Conservation (phyloP, 2,113 vertebrate genomes). For the Rhinichthys klamathensis region DNA sequence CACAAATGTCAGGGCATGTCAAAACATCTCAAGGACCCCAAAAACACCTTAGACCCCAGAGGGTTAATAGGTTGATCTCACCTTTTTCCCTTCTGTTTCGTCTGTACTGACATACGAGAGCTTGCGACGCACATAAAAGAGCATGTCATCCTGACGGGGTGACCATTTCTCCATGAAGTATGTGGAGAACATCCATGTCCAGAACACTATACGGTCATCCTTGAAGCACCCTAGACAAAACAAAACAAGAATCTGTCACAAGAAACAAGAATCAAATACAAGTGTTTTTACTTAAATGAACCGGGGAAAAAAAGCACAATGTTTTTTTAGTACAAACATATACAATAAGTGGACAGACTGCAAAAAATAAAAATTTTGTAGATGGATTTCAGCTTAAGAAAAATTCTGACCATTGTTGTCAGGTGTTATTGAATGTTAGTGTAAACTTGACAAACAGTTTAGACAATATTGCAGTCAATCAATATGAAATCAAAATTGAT, state of each 20-base stretch:
- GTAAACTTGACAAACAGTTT: background rate
- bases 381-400: background rate
- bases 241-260: background rate
- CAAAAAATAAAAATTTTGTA: background rate
- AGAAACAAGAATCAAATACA: background rate
- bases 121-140: constrained; percentile 94
- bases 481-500: background rate
- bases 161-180: constrained; percentile 98
- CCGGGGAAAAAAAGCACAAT: background rate
- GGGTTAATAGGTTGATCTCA: constrained; percentile 60
- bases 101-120: constrained; percentile 77
- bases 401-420: background rate
- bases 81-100: constrained; percentile 82
- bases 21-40: too few species aligned
- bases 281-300: background rate
- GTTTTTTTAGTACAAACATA: background rate
- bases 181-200: constrained; percentile 99
- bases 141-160: constrained; percentile 93
- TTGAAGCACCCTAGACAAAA: constrained; percentile 86
- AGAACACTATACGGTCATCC: constrained; percentile 97
- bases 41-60: too few species aligned
- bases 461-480: background rate
- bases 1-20: too few species aligned
- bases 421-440: background rate
- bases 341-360: background rate